Conservation (phyloP, 92 coral and sea anemone genomes). For the Chrysogorgia sp. region DNA sequence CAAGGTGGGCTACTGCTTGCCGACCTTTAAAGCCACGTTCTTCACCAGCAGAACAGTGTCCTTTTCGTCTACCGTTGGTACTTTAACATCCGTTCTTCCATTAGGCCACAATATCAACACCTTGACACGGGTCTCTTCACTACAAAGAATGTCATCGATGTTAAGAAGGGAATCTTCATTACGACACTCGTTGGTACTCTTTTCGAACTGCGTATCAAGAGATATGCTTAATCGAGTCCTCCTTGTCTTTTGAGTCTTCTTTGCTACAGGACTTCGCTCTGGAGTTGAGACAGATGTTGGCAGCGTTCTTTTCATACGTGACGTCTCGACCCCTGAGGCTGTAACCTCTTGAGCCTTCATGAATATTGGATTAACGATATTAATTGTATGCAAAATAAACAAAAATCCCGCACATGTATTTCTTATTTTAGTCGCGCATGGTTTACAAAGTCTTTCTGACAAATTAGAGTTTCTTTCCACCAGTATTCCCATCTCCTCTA, state of each 20-base stretch:
- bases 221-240: no score
- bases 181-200: no score
- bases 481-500: no score
- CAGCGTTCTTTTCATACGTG: background rate
- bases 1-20: background rate
- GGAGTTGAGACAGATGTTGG: constrained; percentile 43
- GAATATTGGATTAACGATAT: background rate
- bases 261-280: constrained; percentile 31
- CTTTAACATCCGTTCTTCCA: background rate
- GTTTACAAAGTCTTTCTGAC: constrained; percentile 32
- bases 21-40: constrained; percentile 11
- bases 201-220: no score
- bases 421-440: constrained; percentile 2
- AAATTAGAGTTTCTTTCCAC: background rate
- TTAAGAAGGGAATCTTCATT: no score
- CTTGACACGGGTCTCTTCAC: constrained; percentile 10
- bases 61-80: background rate
- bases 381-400: background rate
- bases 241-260: no score
- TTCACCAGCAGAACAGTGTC: background rate
- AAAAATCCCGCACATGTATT: background rate
- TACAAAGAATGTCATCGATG: background rate
- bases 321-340: background rate
- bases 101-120: constrained; percentile 24
- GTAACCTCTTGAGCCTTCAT: no score